A percentile compares a stretch with the other conserved stretches of the same genome.
phyloP scores from a whole-genome alignment of 2,888 invertebrate genomes.

The Drosophila birchii region DNA sequence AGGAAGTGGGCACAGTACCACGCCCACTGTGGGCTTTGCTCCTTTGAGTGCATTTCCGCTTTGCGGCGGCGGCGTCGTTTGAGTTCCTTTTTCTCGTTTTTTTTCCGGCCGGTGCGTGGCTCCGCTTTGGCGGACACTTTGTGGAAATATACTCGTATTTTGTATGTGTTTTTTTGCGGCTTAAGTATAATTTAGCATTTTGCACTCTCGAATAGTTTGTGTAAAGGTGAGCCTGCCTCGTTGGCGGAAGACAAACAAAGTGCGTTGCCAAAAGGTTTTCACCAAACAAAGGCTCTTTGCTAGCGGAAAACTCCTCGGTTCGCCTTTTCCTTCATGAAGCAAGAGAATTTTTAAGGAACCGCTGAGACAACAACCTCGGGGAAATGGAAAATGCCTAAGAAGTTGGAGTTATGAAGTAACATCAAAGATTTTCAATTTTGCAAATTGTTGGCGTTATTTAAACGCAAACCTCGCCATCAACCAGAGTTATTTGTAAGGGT shows the following conservation, averaged over 20 bases:
- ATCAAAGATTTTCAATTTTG: constrained; percentile 9
- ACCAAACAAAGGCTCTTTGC: constrained; percentile 42
- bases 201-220: constrained; percentile 51
- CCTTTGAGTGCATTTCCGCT: constrained; percentile 71
- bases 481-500: not conserved
- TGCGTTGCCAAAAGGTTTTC: constrained; percentile 64
- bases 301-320: constrained; percentile 12
- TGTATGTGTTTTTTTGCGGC: constrained; percentile 13
- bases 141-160: constrained; percentile 55
- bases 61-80: constrained; percentile 45
- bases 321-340: constrained; percentile 1
- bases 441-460: not conserved
- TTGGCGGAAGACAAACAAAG: constrained; percentile 59
- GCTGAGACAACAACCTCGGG: constrained; percentile 27
- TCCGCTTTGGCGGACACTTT: constrained; percentile 62
- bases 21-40: constrained; percentile 33
- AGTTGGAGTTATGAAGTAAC: not conserved
- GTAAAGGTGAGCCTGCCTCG: constrained; percentile 8
- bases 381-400: not conserved
- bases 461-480: not conserved
- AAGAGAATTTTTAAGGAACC: constrained; percentile 42
- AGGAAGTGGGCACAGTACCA: constrained; percentile 9
- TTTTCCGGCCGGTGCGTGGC: constrained; percentile 47
- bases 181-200: constrained; percentile 76
- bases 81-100: constrained; percentile 44